Evolutionary conservation across 2,113 vertebrate genomes (phyloP).

Genomic region (Entomyzon cyanotis): DNA sequence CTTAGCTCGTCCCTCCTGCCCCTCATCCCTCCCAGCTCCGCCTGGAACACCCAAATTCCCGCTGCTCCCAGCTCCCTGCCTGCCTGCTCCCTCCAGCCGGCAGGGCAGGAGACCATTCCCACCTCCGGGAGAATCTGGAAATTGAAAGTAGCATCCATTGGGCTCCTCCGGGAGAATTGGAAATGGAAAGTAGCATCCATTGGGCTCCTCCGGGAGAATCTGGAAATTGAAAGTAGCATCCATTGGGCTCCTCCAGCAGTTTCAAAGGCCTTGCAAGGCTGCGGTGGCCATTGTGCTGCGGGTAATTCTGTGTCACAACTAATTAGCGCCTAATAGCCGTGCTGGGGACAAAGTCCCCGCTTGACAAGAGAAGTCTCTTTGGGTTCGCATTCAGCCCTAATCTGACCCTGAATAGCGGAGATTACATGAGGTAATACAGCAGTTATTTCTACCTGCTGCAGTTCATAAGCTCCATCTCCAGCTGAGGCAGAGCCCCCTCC

Average conservation of each 20-base stretch:
- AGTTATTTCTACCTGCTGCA: constrained; percentile 78
- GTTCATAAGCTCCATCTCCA: constrained; percentile 74
- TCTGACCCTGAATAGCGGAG: constrained; percentile 74
- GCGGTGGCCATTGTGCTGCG: constrained; percentile 82
- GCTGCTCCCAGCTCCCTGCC: neutral
- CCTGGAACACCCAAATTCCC: neutral
- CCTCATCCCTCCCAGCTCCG: too few relatives aligned
- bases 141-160: constrained; percentile 82
- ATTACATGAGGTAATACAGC: constrained; percentile 74
- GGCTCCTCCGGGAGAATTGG: constrained; percentile 76
- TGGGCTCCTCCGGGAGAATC: constrained; percentile 80
- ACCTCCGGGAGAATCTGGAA: neutral
- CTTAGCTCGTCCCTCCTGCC: neutral
- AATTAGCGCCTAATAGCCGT: constrained; percentile 92
- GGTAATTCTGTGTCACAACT: constrained; percentile 91
- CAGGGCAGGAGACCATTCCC: neutral
- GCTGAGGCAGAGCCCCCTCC: constrained; percentile 59
- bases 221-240: constrained; percentile 74
- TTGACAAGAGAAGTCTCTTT: constrained; percentile 73
- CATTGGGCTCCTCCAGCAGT: constrained; percentile 87
- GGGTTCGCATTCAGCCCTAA: constrained; percentile 70
- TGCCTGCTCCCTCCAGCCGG: too few relatives aligned
- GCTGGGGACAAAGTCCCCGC: constrained; percentile 80
- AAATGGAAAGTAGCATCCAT: constrained; percentile 78
- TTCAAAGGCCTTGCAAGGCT: constrained; percentile 87